Base-by-base conservation (phyloP, 2,888 invertebrate genomes). In the Acholoe squamosa region DNA sequence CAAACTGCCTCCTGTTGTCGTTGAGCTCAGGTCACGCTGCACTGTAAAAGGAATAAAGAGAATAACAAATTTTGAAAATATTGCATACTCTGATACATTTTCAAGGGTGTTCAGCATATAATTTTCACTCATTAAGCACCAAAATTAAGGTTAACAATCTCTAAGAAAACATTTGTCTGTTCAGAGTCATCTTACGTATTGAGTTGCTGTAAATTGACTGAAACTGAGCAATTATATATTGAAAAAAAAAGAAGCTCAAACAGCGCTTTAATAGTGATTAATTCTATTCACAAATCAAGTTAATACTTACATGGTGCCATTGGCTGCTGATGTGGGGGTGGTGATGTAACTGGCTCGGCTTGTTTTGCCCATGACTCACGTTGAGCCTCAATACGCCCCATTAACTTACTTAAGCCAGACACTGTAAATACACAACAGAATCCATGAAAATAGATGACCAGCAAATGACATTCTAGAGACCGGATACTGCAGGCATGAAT, bases 301-400 rank as follows among this genome's bases (percentile, higher is more conserved):
- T 3, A 34, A 7, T 25, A 7, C 54, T 54, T 86, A 54, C 86
- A 51, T 54, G 86, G 86, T 0, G 19, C 80, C 34, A 80, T 16
- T 1, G 43, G 33, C n/a, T 43, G 43, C 43, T 16, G 80, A 5
- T 0, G 19, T 19, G 0, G n/a, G 0, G 22, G 80, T 7, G 33
- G 80, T 14, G 19, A 19, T 3, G 0, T 34, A 5, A 34, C n/a
- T 0, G 54, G 31, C 28, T 22, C 14, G 25, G 86, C 25, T 1
- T 14, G 25, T 7, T 19, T 25, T 3, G 25, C 86, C 56, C 25
- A 25, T 54, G 54, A 3, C 28, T 90, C 71, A 22, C 90, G 51
- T 31, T 90, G 90, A 16, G 84, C 33, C 56, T 90, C 52, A n/a
- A 90, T 90, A 16, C 86, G 84, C 34, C 51, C 43, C 86, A 86